Conservation (phyloP, 1,140 invertebrate species). For the Rhopalosiphum maidis region DNA sequence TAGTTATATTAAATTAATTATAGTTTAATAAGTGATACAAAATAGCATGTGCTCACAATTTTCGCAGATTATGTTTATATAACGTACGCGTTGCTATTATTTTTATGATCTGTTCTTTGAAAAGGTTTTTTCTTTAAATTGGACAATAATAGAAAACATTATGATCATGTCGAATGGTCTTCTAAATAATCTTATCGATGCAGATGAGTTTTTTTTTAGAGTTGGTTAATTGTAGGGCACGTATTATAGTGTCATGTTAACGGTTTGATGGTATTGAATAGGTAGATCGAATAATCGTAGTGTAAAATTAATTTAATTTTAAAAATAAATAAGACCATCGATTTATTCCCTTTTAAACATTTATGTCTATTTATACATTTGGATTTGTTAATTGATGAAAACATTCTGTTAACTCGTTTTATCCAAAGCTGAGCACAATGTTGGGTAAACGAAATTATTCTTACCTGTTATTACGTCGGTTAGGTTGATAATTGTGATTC, state of each 20-base stretch:
- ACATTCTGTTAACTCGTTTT: no score
- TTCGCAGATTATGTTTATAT: background rate
- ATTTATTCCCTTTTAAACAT: background rate
- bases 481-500: no score
- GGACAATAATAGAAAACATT: no score
- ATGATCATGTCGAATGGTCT: no score
- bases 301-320: background rate
- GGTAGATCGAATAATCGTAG: background rate
- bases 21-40: background rate
- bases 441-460: no score
- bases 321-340: background rate
- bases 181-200: background rate
- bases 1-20: background rate
- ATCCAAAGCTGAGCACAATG: no score
- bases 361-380: background rate
- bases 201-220: background rate
- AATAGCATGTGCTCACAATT: background rate
- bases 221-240: background rate
- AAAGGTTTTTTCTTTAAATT: background rate
- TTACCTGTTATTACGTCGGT: no score
- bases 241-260: background rate
- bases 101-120: background rate
- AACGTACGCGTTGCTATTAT: background rate
- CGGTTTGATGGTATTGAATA: background rate
- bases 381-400: no score